A percentile compares a stretch with the other conserved stretches of the same genome.
Conservation (phyloP, 2,113 vertebrate species). For the Callaeas wilsoni region DNA sequence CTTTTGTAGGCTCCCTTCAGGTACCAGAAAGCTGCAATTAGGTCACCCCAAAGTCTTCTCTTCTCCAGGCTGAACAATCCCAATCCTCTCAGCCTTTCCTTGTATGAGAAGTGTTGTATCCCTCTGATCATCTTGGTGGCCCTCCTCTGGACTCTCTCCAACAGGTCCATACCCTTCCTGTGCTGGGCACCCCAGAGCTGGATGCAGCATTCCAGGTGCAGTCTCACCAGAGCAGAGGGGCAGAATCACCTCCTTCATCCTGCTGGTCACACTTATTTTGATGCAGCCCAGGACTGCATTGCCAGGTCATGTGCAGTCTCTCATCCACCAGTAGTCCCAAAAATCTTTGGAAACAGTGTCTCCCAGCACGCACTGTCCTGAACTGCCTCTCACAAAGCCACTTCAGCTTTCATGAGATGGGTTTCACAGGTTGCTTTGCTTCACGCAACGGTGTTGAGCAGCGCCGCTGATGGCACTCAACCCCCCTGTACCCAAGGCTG, state of each 20-base stretch:
- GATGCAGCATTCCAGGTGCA: neutral
- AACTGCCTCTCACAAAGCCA: neutral
- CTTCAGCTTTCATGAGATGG: neutral
- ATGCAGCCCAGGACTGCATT: neutral
- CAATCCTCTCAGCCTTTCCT: neutral
- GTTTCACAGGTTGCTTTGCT: neutral
- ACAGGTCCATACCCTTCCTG: neutral
- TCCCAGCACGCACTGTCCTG: neutral
- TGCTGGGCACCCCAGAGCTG: neutral
- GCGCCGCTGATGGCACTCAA: rapidly evolving
- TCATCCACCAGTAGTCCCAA: neutral
- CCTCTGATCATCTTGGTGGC: neutral
- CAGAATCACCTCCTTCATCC: neutral
- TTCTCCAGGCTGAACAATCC: neutral
- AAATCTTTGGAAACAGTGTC: neutral
- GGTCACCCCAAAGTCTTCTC: neutral
- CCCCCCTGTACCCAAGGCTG: neutral
- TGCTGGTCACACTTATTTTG: neutral
- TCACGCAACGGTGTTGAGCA: neutral
- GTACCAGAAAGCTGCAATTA: neutral
- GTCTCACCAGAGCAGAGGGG: neutral
- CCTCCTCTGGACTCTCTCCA: neutral
- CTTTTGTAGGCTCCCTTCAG: neutral
- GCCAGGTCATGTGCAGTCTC: neutral
- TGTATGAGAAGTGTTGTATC: neutral